Evolutionary conservation across 1,140 invertebrate genomes (phyloP).

Genomic region (Tachypleus tridentatus): DNA sequence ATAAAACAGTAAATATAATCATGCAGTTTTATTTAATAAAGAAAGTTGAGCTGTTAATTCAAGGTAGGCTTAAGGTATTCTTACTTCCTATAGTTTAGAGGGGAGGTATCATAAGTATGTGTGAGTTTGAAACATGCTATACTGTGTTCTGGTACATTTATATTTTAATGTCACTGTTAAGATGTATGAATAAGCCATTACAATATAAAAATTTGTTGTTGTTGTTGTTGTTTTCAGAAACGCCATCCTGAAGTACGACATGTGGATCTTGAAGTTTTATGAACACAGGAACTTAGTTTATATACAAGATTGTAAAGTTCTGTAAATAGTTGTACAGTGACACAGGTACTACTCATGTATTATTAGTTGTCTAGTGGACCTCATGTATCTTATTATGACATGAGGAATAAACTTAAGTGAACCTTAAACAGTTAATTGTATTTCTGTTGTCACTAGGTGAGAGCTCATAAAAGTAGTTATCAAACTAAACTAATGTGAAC

Average conservation of each 20-base stretch:
- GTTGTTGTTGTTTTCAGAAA: conserved; percentile 51
- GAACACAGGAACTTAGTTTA: no score
- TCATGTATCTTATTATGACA: no score
- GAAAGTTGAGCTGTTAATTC: not conserved
- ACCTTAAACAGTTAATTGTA: no score
- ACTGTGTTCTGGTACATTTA: conserved; percentile 2
- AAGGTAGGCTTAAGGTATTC: not conserved
- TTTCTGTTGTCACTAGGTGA: no score
- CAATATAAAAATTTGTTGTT: conserved; percentile 15
- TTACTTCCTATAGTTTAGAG: not conserved
- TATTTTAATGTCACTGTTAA: conserved; percentile 7
- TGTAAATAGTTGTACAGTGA: no score
- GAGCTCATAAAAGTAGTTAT: no score
- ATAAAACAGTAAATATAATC: not conserved
- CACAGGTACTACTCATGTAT: no score
- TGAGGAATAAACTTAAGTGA: no score
- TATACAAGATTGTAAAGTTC: no score
- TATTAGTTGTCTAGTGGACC: no score
- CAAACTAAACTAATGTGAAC: no score
- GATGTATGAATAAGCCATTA: conserved; percentile 14
- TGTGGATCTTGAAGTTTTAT: conserved; percentile 75
- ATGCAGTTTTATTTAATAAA: not conserved
- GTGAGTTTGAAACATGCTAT: not conserved
- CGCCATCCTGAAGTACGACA: conserved; percentile 85
- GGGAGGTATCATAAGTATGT: not conserved